These are phyloP conservation scores for Cinclus cinclus DNA, from an alignment of 2,113 vertebrate species.

Conservation along the genomic window DNA sequence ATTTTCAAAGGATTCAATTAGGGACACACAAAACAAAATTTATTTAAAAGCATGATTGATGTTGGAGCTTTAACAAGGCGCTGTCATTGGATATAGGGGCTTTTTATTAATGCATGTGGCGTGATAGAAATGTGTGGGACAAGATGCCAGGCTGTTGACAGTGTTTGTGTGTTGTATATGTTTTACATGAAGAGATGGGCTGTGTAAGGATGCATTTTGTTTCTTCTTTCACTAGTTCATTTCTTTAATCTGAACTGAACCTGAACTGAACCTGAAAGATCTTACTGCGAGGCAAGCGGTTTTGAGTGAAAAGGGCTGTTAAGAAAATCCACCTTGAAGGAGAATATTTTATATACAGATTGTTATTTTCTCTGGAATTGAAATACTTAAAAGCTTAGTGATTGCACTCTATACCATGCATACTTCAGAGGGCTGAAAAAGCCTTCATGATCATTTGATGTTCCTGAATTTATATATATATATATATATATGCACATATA, in stretches of 20 bases:
- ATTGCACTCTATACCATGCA: neutral
- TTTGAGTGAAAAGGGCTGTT: conserved; percentile 18
- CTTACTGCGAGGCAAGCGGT: neutral
- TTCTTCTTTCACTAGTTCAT: neutral
- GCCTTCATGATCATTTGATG: neutral
- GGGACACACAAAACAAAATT: neutral
- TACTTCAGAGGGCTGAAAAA: neutral
- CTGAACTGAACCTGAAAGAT: neutral
- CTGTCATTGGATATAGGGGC: neutral
- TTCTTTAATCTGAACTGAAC: conserved; percentile 32
- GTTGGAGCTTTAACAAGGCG: neutral
- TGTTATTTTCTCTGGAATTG: neutral
- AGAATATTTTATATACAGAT: neutral
- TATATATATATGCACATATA: neutral
- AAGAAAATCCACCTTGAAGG: neutral
- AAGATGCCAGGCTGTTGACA: conserved; percentile 33
- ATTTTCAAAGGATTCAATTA: conserved; percentile 43
- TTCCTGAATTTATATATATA: neutral
- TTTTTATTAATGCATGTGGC: conserved; percentile 28
- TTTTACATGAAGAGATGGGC: neutral
- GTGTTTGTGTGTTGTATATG: conserved; percentile 7
- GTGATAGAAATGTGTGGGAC: neutral
- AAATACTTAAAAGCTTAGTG: neutral
- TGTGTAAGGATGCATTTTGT: neutral
- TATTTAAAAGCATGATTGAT: conserved; percentile 27